These are phyloP conservation scores for Epizoanthus ramosus DNA, from an alignment of 92 coral and sea anemone species.

Conservation along the genomic window DNA sequence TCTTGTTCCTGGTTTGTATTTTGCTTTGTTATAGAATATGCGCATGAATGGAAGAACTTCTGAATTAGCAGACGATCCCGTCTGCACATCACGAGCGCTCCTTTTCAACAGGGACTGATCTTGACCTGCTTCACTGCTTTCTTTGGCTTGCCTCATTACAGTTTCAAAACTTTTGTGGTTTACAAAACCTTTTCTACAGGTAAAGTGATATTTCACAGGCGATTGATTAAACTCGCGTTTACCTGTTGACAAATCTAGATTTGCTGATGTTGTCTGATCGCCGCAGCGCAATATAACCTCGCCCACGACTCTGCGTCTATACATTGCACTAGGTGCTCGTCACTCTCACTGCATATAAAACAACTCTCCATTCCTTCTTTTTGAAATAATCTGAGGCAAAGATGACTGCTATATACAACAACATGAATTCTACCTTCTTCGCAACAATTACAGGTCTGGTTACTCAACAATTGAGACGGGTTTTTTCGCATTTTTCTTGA, in stretches of 20 bases:
- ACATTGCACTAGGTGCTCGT: constrained; percentile 38
- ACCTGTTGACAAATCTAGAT: constrained; percentile 53
- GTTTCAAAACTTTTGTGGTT: constrained; percentile 38
- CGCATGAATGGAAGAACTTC: constrained; percentile 40
- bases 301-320: constrained; percentile 52
- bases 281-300: constrained; percentile 57
- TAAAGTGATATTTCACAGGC: constrained; percentile 47
- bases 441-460: too few species aligned
- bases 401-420: constrained; percentile 9
- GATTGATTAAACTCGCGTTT: constrained; percentile 42
- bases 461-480: too few species aligned
- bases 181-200: constrained; percentile 45
- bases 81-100: constrained; percentile 40
- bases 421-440: too few species aligned
- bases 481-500: too few species aligned
- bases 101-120: constrained; percentile 28
- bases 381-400: constrained; percentile 9
- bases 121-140: constrained; percentile 40
- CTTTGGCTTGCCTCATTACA: constrained; percentile 21
- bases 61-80: constrained; percentile 38
- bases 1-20: constrained; percentile 47
- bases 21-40: constrained; percentile 47
- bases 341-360: constrained; percentile 27
- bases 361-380: constrained; percentile 39
- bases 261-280: constrained; percentile 38